phyloP scores from a whole-genome alignment of 2,113 vertebrate species.

The Lamprotornis superbus region DNA sequence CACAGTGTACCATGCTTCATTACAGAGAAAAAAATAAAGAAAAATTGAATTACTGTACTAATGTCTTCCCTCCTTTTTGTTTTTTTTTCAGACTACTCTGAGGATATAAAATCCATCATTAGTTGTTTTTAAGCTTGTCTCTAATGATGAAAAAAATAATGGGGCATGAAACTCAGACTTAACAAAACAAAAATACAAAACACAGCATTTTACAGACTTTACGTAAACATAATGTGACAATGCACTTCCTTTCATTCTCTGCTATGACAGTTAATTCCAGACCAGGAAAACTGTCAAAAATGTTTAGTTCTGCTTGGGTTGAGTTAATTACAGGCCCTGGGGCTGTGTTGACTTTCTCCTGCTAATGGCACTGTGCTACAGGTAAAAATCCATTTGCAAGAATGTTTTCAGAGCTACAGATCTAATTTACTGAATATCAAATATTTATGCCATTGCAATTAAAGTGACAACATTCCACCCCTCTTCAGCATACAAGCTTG shows the following conservation, averaged over 20 bases:
- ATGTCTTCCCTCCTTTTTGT: constrained; percentile 22
- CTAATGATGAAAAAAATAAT: constrained; percentile 84
- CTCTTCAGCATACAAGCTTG: constrained; percentile 22
- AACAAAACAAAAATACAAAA: constrained; percentile 74
- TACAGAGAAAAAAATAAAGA: constrained; percentile 29
- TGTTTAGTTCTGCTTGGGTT: constrained; percentile 95
- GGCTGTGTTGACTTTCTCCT: constrained; percentile 84
- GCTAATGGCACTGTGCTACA: constrained; percentile 94
- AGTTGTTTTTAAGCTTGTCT: constrained; percentile 77
- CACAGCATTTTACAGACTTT: constrained; percentile 77
- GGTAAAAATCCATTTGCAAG: constrained; percentile 93
- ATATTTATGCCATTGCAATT: constrained; percentile 92
- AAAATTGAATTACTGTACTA: constrained; percentile 68
- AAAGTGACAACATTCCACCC: constrained; percentile 79
- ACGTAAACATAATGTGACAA: constrained; percentile 90
- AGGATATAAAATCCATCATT: constrained; percentile 74
- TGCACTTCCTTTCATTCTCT: constrained; percentile 91
- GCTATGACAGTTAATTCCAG: constrained; percentile 97
- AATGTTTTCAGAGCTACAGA: constrained; percentile 88
- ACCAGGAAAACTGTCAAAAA: constrained; percentile 97
- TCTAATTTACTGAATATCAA: constrained; percentile 96
- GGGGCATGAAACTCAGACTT: constrained; percentile 70
- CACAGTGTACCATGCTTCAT: constrained; percentile 65
- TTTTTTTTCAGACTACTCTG: constrained; percentile 25
- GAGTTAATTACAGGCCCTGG: constrained; percentile 95